A percentile compares a stretch with the other conserved stretches of the same genome.
phyloP scores from a whole-genome alignment of 2,888 invertebrate genomes.

The Scaptodrosophila latifasciaeformis region DNA sequence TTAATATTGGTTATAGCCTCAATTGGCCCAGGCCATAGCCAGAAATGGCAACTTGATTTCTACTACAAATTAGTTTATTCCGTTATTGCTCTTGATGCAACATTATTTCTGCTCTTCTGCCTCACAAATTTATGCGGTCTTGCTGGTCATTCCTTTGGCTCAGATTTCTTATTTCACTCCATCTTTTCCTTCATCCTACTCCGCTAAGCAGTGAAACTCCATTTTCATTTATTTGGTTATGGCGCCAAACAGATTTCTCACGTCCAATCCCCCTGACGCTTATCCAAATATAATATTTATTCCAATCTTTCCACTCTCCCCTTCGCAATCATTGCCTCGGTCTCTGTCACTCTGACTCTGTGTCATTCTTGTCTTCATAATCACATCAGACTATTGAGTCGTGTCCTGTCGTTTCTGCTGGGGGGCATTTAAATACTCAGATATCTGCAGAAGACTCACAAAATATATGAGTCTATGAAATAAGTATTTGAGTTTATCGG shows the following conservation, averaged over 20 bases:
- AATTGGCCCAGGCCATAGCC: constrained; percentile 28
- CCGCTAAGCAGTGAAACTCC: no score
- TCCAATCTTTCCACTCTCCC: no score
- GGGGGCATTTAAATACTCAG: no score
- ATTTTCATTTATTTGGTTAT: constrained; percentile 35
- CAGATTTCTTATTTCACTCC: no score
- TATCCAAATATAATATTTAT: no score
- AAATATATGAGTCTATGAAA: no score
- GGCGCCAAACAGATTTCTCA: constrained; percentile 33
- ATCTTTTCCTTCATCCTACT: no score
- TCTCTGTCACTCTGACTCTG: no score
- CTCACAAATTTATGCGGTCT: constrained; percentile 24
- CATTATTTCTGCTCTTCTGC: constrained; percentile 31
- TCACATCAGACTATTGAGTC: constrained; percentile 6
- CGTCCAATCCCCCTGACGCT: neutral
- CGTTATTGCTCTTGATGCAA: constrained; percentile 37
- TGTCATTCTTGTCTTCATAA: constrained; percentile 21
- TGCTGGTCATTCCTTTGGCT: neutral
- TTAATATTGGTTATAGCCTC: constrained; percentile 47
- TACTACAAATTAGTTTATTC: constrained; percentile 52
- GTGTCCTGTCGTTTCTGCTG: constrained; percentile 5
- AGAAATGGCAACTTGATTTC: constrained; percentile 53
- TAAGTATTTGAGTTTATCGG: no score
- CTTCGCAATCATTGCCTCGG: no score
- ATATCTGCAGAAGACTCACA: neutral